Evolutionary conservation across 2,888 invertebrate genomes (phyloP), one percentile per base, ranked within the genome.

Genomic region (Mycogona germanica): DNA sequence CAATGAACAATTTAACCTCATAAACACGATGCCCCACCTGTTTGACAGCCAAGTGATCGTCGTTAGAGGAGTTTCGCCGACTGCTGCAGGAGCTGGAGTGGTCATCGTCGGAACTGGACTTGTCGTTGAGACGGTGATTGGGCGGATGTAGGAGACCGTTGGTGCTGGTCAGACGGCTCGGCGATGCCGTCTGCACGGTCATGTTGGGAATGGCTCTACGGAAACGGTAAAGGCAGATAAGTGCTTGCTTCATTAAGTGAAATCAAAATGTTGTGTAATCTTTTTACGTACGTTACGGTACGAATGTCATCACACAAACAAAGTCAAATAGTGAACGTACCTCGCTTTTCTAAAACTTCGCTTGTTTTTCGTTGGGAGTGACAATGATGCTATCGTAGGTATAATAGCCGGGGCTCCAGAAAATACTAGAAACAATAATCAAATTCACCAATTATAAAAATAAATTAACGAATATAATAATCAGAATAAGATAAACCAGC

Each of bases 71-170:
- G 56, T 67, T 64, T 58, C 67, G 56, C 19, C 61, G 52, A 51
- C 61, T 61, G 17, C 60, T 58, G 44, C 58, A 58, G 6, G 61
- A 59, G 50, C 60, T 60, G 7, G 57, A 69, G 51, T 67, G 67
- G 60, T 72, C 71, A 57, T 73, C 73, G 51, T 73, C 73, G n/a
- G 71, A 72, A 49, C 68, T 69, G 14, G 60, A 58, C 47, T 58
- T 58, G 29, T 60, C 60, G 14, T 28, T 37, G 14, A 26, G 14
- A 19, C 42, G 28, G n/a, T 41, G 38, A 23, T 51, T 46, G 25
- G 29, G 37, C 5, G 21, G 41, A 21, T 29, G 32, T 12, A 47
- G 21, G 30, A 47, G 29, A 32, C 30, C 21, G 19, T 47, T 47
- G 30, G 14, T 47, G 47, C n/a, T 9, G 44, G 25, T 21, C 44